A percentile compares a stretch with the other conserved stretches of the same genome.
Evolutionary conservation across 1,140 invertebrate genomes (phyloP).

Genomic region (Phortica variegata): DNA sequence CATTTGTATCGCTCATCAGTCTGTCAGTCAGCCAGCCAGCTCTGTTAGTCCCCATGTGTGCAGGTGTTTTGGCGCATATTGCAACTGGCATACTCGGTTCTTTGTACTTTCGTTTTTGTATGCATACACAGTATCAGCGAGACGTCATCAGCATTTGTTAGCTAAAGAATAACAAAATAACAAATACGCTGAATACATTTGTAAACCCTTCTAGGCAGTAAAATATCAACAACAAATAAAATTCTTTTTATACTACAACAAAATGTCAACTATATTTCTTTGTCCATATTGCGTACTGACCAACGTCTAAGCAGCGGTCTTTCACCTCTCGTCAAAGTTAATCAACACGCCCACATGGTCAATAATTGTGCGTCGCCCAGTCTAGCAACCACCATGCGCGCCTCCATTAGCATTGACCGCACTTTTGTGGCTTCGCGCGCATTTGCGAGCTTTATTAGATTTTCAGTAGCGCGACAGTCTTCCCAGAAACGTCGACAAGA

Average conservation of each 20-base stretch:
- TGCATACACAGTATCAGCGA: slow-evolving; percentile 42
- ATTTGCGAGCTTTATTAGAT: slow-evolving; percentile 34
- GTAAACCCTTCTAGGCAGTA: too few species aligned
- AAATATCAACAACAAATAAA: too few species aligned
- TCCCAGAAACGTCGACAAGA: slow-evolving; percentile 18
- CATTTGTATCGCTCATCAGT: neutral
- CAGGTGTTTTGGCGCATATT: slow-evolving; percentile 17
- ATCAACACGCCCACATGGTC: slow-evolving; percentile 7
- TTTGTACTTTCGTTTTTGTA: slow-evolving; percentile 19
- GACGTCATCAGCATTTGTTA: slow-evolving; percentile 22
- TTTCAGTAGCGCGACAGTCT: slow-evolving; percentile 31
- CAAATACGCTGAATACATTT: too few species aligned
- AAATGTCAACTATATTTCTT: too few species aligned
- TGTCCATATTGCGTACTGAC: too few species aligned
- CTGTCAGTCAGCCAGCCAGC: neutral
- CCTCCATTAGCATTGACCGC: slow-evolving; percentile 4
- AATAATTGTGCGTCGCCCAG: too few species aligned
- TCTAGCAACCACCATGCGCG: slow-evolving; percentile 2
- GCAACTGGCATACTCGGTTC: slow-evolving; percentile 3
- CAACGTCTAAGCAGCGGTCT: too few species aligned
- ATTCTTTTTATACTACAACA: too few species aligned
- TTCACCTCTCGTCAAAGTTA: too few species aligned
- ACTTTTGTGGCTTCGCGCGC: slow-evolving; percentile 7
- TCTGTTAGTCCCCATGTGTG: slow-evolving; percentile 15
- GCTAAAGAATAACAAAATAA: too few species aligned